Base-by-base conservation (phyloP, 2,888 invertebrate genomes). In the Netelia fuscicornis region DNA sequence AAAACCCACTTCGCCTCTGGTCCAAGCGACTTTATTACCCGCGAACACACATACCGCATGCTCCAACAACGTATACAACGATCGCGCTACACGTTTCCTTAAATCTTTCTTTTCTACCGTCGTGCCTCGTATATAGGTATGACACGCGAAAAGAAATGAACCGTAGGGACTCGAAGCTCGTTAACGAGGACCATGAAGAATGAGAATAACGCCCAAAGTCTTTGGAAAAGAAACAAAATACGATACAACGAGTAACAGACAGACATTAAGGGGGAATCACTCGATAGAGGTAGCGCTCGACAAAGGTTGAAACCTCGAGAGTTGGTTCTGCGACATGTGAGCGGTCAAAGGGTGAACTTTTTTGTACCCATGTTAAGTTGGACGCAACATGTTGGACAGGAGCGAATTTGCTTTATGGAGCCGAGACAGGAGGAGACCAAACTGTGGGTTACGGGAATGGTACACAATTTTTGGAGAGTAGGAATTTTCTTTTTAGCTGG, bases 1-100 rank as follows among this genome's bases (percentile, higher is more conserved):
- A 92, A 93, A 92, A 92, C 92, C 92, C 90, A 91, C 91, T 91
- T 92, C 89, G 88, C 86, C 87, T 86, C 81, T 76, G 88, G 88
- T 87, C 88, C 88, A 87, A 89, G 91, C 92, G 91, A 92, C 93
- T 93, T 93, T 93, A 93, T 93, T 93, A 92, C 92, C 90, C 91
- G 92, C 91, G 91, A 91, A 91, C 89, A 90, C 87, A 88, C 88
- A 88, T 88, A 88, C 89, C 87, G 20, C 60, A 75, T 37, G 6
- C 37, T 37, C 58, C 78, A 37, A 60, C 58, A 65, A 48, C 37
- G 10, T 20, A 10, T 58, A 58, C 56, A 65, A 56, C 70, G 70
- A 81, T 74, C 71, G 42, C 83, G 60, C 81, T 71, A 78, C 64
- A 79, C 60, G 74, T 48, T 82, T 85, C 71, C 81, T 75, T 81